Evolutionary conservation across 2,797 vertebrate genomes (phyloP).

Genomic region (Urophycis tenuis): DNA sequence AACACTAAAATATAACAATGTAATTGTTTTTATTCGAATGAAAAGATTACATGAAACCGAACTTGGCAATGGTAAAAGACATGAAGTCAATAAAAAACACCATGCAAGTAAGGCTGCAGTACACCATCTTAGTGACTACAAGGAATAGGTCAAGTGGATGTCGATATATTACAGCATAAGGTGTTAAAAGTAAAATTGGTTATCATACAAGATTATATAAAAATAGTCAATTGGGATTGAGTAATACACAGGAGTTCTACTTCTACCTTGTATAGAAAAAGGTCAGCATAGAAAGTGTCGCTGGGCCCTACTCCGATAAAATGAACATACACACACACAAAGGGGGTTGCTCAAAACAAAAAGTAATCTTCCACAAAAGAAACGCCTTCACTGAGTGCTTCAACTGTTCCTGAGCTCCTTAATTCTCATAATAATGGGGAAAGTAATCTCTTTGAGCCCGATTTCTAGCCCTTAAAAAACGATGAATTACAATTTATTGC

Average conservation of each 20-base stretch:
- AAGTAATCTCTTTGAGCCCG: constrained; percentile 65
- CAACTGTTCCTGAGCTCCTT: constrained; percentile 73
- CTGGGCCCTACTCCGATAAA: constrained; percentile 47
- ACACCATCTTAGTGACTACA: constrained; percentile 43
- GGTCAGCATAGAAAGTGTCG: constrained; percentile 61
- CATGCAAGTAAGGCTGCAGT: constrained; percentile 61
- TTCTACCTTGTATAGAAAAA: constrained; percentile 58
- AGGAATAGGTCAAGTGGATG: constrained; percentile 44
- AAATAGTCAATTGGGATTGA: constrained; percentile 59
- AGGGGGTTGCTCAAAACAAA: constrained; percentile 56
- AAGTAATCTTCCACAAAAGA: constrained; percentile 37
- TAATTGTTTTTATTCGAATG: constrained; percentile 63
- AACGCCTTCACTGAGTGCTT: constrained; percentile 52
- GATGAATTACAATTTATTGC: constrained; percentile 63
- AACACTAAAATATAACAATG: constrained; percentile 19
- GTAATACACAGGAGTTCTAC: constrained; percentile 46
- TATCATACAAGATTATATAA: constrained; percentile 62
- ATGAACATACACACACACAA: constrained; percentile 62
- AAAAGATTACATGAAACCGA: constrained; percentile 55
- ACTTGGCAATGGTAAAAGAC: constrained; percentile 55
- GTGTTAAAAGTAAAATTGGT: constrained; percentile 52
- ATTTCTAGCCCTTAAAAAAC: constrained; percentile 67
- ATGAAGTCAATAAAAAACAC: constrained; percentile 50
- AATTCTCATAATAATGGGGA: constrained; percentile 59
- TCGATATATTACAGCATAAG: constrained; percentile 39